Conservation (phyloP, 1,140 invertebrate genomes). For the Notospermus geniculatus region DNA sequence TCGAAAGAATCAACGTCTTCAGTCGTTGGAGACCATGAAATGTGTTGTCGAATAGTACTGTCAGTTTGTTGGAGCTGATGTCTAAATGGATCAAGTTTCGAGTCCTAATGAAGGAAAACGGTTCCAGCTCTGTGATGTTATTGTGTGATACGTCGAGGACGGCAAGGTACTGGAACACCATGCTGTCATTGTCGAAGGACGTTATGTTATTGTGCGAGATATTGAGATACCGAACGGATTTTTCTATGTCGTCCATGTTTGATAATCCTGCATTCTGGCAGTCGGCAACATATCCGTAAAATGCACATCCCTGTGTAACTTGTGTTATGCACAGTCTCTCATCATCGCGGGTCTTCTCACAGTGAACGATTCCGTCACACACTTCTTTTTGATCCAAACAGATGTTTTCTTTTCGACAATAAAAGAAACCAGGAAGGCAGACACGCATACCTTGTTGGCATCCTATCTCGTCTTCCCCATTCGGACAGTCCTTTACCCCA, state of each 20-base stretch:
- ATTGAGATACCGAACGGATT: neutral
- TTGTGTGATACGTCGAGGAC: too few relatives aligned
- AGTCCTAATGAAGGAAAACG: too few relatives aligned
- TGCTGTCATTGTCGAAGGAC: too few relatives aligned
- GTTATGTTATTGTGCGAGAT: too few relatives aligned
- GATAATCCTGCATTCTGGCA: neutral
- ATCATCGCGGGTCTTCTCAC: neutral
- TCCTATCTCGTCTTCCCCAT: neutral
- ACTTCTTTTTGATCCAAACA: neutral
- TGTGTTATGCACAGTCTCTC: neutral
- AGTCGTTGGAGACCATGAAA: too few relatives aligned
- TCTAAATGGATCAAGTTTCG: too few relatives aligned
- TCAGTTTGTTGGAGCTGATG: too few relatives aligned
- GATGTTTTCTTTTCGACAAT: too few relatives aligned
- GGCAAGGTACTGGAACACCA: too few relatives aligned
- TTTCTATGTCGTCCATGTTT: neutral
- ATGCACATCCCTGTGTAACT: neutral
- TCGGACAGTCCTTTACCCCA: neutral
- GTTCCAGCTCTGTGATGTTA: too few relatives aligned
- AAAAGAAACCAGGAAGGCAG: neutral
- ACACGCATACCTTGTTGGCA: neutral
- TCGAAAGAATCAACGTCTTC: too few relatives aligned
- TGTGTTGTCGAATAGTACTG: too few relatives aligned
- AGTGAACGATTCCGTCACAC: conserved; percentile 7
- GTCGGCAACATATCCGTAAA: neutral